Evolutionary conservation across 2,888 invertebrate genomes (phyloP), one percentile per base, ranked within the genome.

Genomic region (Epirrhoe alternata): DNA sequence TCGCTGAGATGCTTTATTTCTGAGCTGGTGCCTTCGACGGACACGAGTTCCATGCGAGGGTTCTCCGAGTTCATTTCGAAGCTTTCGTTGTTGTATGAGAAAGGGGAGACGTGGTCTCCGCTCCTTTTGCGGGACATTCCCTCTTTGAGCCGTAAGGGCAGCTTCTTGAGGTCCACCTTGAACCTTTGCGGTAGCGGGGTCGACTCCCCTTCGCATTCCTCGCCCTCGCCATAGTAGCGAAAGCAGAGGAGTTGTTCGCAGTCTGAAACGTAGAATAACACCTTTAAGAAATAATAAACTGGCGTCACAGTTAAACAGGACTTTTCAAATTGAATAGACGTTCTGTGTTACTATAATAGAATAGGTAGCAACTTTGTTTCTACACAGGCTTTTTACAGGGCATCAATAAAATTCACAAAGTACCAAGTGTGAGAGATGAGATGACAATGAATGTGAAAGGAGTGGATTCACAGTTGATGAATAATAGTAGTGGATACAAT

Each of bases 221-320:
- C 92, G 70, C 94, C 94, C 66, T 95, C 91, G 73, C 95, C 95
- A 87, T 95, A 96, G 88, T 96, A 96, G 58, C 96, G 95, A 85
- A 96, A 96, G 84, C 95, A 96, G 74, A 95, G 91, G 72, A 95
- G 90, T 84, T 95, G 95, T 83, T 95, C 95, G 84, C 95, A 95
- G 84, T 95, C 96, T 95, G 94, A 70, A 95, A 94, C 7, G 30
- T 33, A 61, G 16, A 54, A 54, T 50, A 62, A 59, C 52, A 33
- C 16, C 8, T 10, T 33, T 2, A 16, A 38, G 14, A 5, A 47
- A 42, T 42, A 12, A 12, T 42, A 42, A 12, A 42, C 7, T 7
- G 33, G 33, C 5, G 33, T 0, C 33, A 33, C 33, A 33, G 33
- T 24, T 1, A 24, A 24, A 2, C 24, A 24, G 24, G 3, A 3